Evolutionary conservation across 2,797 vertebrate genomes (phyloP).

Genomic region (Gephyroberyx darwinii): DNA sequence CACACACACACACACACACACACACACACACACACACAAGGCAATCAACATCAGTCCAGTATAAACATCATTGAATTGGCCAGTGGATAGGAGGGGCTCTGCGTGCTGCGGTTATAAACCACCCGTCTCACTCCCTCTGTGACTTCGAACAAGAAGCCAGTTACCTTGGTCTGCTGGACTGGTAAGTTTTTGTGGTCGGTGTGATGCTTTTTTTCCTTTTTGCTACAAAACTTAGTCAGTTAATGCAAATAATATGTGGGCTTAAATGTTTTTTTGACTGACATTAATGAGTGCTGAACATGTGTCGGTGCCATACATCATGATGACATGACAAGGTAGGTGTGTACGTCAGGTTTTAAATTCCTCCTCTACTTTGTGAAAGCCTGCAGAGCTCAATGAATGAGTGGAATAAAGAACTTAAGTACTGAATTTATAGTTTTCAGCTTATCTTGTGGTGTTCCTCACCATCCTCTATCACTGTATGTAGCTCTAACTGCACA

Average conservation of each 20-base stretch:
- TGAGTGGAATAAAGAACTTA: no score
- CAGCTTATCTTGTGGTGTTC: no score
- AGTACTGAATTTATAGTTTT: no score
- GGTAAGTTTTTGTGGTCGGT: conserved; percentile 63
- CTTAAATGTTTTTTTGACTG: no score
- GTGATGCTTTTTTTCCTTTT: not conserved
- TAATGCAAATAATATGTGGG: not conserved
- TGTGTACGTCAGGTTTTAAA: not conserved
- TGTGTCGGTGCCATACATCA: not conserved
- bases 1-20: no score
- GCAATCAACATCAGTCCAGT: not conserved
- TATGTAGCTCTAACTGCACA: no score
- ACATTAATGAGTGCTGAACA: no score
- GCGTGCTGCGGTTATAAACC: conserved; percentile 64
- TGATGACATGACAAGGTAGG: not conserved
- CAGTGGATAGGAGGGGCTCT: conserved; percentile 68
- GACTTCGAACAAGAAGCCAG: conserved; percentile 51
- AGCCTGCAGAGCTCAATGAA: no score
- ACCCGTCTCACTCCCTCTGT: conserved; percentile 37
- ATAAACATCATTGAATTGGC: conserved; percentile 23
- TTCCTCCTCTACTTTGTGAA: no score
- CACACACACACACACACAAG: no score
- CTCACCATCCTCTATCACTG: no score
- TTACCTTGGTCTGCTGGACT: conserved; percentile 50
- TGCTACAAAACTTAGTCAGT: not conserved